phyloP scores from a whole-genome alignment of 2,797 vertebrate species.

The Poeciliopsis gracilis region DNA sequence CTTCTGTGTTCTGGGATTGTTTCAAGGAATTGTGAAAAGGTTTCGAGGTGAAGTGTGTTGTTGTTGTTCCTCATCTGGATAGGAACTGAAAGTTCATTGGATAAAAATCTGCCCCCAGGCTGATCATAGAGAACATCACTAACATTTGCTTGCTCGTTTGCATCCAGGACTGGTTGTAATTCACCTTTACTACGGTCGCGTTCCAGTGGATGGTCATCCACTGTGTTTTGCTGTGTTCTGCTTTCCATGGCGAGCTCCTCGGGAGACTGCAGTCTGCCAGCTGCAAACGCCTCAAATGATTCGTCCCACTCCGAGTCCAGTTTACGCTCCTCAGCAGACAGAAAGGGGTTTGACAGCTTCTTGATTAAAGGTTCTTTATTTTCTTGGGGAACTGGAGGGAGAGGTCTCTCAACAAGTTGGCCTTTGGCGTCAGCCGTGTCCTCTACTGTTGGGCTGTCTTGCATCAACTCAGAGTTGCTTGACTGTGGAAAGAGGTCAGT shows the following conservation, averaged over 20 bases:
- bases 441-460: constrained; percentile 11
- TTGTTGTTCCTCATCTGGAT: constrained; percentile 20
- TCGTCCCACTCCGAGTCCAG: constrained; percentile 80
- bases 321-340: constrained; percentile 48
- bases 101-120: constrained; percentile 8
- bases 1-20: constrained; percentile 63
- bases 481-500: constrained; percentile 70
- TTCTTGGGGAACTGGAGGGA: constrained; percentile 25
- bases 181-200: constrained; percentile 30
- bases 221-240: constrained; percentile 38
- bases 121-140: constrained; percentile 27
- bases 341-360: constrained; percentile 62
- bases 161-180: not conserved
- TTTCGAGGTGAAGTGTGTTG: constrained; percentile 26
- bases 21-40: constrained; percentile 54
- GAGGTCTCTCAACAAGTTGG: constrained; percentile 19
- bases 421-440: constrained; percentile 3
- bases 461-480: constrained; percentile 44
- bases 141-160: constrained; percentile 31
- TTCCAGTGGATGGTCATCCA: constrained; percentile 27
- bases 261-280: constrained; percentile 82
- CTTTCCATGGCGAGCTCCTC: constrained; percentile 46
- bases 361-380: constrained; percentile 2
- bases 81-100: not conserved
- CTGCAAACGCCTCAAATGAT: constrained; percentile 86